Percentiles rank a stretch among this genome's conserved stretches.
These are phyloP conservation scores for Otolemur garnettii DNA, from an alignment of 2,113 vertebrate genomes.

Conservation along the genomic window DNA sequence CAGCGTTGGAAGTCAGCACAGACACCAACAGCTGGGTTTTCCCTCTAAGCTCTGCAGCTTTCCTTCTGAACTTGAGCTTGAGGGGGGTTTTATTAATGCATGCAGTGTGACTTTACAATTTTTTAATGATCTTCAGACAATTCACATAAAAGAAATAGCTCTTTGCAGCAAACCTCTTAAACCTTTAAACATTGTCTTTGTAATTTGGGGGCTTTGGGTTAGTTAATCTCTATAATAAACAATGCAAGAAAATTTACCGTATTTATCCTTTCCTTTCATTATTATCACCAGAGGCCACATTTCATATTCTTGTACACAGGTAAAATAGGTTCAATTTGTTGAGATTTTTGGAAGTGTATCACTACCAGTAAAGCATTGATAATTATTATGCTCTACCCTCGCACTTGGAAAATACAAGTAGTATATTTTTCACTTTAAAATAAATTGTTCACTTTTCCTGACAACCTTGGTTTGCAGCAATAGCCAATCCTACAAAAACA, in stretches of 20 bases:
- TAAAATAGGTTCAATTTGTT: background rate
- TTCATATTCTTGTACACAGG: background rate
- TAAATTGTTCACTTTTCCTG: background rate
- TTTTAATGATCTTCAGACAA: slow-evolving; percentile 20
- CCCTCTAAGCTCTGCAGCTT: background rate
- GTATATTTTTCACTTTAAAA: slow-evolving; percentile 14
- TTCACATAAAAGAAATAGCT: slow-evolving; percentile 44
- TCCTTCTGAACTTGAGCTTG: background rate
- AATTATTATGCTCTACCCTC: slow-evolving; percentile 23
- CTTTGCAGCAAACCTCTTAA: slow-evolving; percentile 53
- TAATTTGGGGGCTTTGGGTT: slow-evolving; percentile 23
- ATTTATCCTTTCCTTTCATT: slow-evolving; percentile 36
- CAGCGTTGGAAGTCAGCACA: background rate
- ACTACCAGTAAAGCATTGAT: slow-evolving; percentile 21
- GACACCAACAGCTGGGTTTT: background rate
- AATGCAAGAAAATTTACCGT: background rate
- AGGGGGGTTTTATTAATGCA: background rate
- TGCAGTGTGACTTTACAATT: background rate
- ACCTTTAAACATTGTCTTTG: slow-evolving; percentile 36
- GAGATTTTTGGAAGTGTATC: slow-evolving; percentile 25
- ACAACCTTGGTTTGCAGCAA: background rate
- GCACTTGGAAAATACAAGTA: background rate
- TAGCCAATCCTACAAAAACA: background rate
- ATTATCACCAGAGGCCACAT: background rate
- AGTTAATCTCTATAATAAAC: slow-evolving; percentile 23